These are phyloP conservation scores for Mormyrus iriodes DNA, from an alignment of 2,113 vertebrate genomes.

Conservation along the genomic window DNA sequence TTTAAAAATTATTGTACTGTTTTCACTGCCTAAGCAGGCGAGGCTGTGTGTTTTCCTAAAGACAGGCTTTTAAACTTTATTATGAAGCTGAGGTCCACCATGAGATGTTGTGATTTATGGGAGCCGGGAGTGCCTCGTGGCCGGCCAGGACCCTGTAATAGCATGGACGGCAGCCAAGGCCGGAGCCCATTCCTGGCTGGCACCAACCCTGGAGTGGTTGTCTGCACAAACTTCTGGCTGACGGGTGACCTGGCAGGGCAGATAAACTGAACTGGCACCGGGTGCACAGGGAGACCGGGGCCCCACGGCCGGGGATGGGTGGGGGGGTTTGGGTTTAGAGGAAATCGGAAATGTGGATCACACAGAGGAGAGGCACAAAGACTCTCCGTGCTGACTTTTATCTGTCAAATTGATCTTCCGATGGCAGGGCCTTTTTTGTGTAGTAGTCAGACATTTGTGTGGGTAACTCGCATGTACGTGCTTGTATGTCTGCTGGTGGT, in stretches of 20 bases:
- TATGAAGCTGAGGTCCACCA: constrained; percentile 31
- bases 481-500: neutral
- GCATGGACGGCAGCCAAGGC: constrained; percentile 69
- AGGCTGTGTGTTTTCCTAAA: neutral
- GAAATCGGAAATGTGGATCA: constrained; percentile 43
- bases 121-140: constrained; percentile 51
- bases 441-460: neutral
- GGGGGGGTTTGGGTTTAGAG: constrained; percentile 31
- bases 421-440: constrained; percentile 37
- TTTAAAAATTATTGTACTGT: neutral
- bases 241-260: constrained; percentile 52
- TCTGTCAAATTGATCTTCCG: constrained; percentile 47
- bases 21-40: neutral
- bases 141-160: constrained; percentile 70
- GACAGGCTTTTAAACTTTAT: constrained; percentile 34
- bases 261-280: constrained; percentile 53
- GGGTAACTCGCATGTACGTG: neutral
- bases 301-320: constrained; percentile 19
- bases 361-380: constrained; percentile 38
- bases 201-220: constrained; percentile 58
- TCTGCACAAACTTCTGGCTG: constrained; percentile 63
- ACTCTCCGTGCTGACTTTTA: constrained; percentile 52
- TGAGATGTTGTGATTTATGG: constrained; percentile 64
- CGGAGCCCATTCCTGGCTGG: constrained; percentile 72
- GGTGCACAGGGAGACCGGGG: neutral